These are phyloP conservation scores for Sebastes cheni DNA, from an alignment of 2,797 vertebrate species.

Conservation along the genomic window DNA sequence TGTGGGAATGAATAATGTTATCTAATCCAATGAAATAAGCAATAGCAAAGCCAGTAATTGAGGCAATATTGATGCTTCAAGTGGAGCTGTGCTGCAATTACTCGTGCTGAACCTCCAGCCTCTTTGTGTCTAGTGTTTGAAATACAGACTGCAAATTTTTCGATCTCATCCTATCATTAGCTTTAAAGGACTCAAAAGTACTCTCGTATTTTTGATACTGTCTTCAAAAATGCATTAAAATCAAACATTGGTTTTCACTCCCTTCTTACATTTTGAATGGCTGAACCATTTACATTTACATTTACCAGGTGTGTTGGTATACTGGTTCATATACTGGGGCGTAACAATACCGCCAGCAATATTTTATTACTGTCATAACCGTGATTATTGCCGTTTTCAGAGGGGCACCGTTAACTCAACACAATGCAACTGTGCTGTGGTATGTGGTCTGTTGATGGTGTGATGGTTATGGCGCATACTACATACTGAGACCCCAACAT, in stretches of 20 bases:
- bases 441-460: fast-evolving
- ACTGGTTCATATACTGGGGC: background rate
- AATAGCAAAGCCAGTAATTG: background rate
- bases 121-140: background rate
- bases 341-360: background rate
- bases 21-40: background rate
- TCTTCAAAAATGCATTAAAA: background rate
- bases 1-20: background rate
- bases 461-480: fast-evolving
- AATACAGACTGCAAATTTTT: background rate
- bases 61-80: background rate
- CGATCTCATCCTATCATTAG: background rate
- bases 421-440: background rate
- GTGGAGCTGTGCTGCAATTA: background rate
- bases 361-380: background rate
- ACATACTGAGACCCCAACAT: background rate
- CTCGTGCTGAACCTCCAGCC: background rate
- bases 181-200: background rate
- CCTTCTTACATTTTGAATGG: background rate
- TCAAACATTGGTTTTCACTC: background rate
- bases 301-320: background rate
- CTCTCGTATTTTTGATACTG: background rate
- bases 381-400: background rate
- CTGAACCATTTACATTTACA: background rate
- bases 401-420: background rate